Conservation (phyloP, 2,888 invertebrate genomes). For the Amblyjoppa proteus region DNA sequence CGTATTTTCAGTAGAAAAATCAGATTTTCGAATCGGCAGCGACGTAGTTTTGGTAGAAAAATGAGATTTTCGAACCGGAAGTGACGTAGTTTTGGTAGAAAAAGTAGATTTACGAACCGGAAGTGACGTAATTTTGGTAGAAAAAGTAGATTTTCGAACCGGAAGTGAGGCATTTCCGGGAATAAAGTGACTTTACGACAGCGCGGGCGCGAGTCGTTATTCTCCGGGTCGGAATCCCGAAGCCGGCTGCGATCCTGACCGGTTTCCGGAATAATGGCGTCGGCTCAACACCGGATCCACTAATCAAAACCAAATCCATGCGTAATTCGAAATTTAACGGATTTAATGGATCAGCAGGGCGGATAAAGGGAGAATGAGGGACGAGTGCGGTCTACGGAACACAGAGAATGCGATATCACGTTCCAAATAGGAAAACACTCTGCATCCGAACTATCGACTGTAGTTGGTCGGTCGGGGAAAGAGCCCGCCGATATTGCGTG, state of each 20-base stretch:
- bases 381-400: background rate
- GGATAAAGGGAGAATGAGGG: background rate
- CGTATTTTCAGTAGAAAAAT: too few species aligned
- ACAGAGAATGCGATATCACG: conserved; percentile 3
- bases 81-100: too few species aligned
- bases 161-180: too few species aligned
- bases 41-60: too few species aligned
- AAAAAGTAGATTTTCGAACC: too few species aligned
- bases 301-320: conserved; percentile 69
- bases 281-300: conserved; percentile 44
- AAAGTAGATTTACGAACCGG: too few species aligned
- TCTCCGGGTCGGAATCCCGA: conserved; percentile 18
- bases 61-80: too few species aligned
- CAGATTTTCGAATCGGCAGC: too few species aligned
- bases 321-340: conserved; percentile 70
- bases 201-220: conserved; percentile 4
- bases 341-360: conserved; percentile 67
- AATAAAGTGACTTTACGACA: too few species aligned
- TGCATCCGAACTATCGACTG: background rate
- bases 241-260: conserved; percentile 17
- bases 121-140: too few species aligned
- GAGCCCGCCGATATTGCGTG: background rate
- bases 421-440: conserved; percentile 3
- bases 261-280: conserved; percentile 19
- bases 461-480: background rate